A percentile compares a stretch with the other conserved stretches of the same genome.
phyloP scores from a whole-genome alignment of 2,888 invertebrate genomes.

The Drosophila histrio region DNA sequence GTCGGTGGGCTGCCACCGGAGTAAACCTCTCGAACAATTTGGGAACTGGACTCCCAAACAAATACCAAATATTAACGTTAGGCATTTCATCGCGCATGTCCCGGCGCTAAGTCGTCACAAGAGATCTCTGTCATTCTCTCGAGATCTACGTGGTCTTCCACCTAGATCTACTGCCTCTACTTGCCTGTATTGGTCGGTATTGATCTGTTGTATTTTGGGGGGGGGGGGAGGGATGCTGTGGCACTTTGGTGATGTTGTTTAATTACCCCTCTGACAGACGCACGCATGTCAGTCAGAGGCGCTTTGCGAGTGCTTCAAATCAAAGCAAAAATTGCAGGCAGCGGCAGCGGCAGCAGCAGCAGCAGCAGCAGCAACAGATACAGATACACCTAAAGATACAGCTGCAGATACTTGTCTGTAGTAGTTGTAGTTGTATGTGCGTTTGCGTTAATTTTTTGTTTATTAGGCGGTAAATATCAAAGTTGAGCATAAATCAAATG shows the following conservation, averaged over 20 bases:
- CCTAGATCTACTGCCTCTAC: too few species aligned
- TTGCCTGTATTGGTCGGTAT: background rate
- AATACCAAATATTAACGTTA: constrained; percentile 76
- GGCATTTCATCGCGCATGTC: constrained; percentile 65
- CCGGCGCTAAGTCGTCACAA: constrained; percentile 47
- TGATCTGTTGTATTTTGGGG: constrained; percentile 6
- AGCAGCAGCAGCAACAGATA: constrained; percentile 36
- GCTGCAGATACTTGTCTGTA: constrained; percentile 38
- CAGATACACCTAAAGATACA: constrained; percentile 14
- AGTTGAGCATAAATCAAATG: constrained; percentile 78
- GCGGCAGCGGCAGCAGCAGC: constrained; percentile 28
- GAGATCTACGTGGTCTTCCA: background rate
- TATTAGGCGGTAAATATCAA: constrained; percentile 80
- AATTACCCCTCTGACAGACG: constrained; percentile 74
- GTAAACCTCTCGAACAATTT: constrained; percentile 41
- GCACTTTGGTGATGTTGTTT: constrained; percentile 73
- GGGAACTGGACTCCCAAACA: constrained; percentile 65
- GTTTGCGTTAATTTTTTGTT: constrained; percentile 78
- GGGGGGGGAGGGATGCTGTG: constrained; percentile 30
- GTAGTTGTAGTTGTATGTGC: constrained; percentile 42
- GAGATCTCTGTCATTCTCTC: constrained; percentile 4
- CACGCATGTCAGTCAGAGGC: constrained; percentile 65
- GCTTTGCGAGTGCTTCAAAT: constrained; percentile 42
- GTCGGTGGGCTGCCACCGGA: constrained; percentile 63
- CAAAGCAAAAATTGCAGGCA: constrained; percentile 67